Evolutionary conservation across 1,140 invertebrate species (phyloP).

Genomic region (Neoseiulus cucumeris): DNA sequence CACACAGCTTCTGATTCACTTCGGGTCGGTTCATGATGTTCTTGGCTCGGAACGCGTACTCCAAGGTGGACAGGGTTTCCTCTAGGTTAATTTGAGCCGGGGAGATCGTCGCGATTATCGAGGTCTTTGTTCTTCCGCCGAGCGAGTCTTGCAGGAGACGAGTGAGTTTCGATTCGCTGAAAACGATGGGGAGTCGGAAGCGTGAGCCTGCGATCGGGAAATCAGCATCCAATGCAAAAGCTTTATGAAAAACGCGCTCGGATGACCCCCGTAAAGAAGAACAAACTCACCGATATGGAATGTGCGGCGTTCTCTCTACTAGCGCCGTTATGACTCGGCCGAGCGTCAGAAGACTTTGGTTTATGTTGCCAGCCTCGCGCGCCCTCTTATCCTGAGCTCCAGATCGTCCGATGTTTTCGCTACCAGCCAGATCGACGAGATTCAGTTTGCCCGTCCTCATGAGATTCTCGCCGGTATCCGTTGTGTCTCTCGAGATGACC

Average conservation of each 20-base stretch:
- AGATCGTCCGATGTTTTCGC: conserved; percentile 83
- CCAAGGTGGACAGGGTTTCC: conserved; percentile 81
- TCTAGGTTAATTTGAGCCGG: conserved; percentile 66
- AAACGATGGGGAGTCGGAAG: conserved; percentile 5
- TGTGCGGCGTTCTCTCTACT: conserved; percentile 62
- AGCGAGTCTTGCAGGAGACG: conserved; percentile 81
- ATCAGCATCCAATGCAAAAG: too few species aligned
- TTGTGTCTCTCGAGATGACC: conserved; percentile 76
- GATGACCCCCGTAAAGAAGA: too few species aligned
- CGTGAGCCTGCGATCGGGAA: too few species aligned
- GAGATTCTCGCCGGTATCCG: conserved; percentile 67
- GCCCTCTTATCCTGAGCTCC: conserved; percentile 74
- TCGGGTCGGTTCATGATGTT: conserved; percentile 89
- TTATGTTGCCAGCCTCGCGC: conserved; percentile 78
- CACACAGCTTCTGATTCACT: conserved; percentile 76
- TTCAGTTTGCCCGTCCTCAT: conserved; percentile 90
- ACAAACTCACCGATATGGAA: conserved; percentile 90
- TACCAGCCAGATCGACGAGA: conserved; percentile 82
- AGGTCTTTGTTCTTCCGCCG: conserved; percentile 83
- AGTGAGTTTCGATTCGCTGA: conserved; percentile 76
- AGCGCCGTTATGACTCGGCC: conserved; percentile 89
- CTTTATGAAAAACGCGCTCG: too few species aligned
- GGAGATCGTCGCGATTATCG: conserved; percentile 85
- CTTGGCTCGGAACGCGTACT: conserved; percentile 84
- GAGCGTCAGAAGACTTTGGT: conserved; percentile 77